phyloP scores from a whole-genome alignment of 2,113 vertebrate genomes.

The Corvus cornix region DNA sequence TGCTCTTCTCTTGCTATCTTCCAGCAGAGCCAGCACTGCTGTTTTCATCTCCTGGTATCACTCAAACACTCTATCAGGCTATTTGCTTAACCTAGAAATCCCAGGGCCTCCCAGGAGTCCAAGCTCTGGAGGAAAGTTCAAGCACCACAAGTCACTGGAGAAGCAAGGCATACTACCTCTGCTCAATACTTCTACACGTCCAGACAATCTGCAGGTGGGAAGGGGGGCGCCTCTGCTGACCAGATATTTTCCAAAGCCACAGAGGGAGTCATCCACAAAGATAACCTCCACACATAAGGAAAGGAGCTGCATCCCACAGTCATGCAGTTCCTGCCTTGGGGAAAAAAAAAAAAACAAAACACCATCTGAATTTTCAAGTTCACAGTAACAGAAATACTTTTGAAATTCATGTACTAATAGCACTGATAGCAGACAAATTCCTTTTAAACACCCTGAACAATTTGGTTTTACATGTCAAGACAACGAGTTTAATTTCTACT shows the following conservation, averaged over 20 bases:
- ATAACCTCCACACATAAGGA: accelerated
- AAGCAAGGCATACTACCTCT: not conserved
- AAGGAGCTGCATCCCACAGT: not conserved
- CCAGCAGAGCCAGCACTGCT: not conserved
- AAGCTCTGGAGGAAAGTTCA: not conserved
- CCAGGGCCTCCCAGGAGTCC: not conserved
- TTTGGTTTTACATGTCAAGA: not conserved
- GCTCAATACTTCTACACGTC: not conserved
- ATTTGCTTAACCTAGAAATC: not conserved
- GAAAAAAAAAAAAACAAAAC: not conserved
- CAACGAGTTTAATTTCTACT: not conserved
- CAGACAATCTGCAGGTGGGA: not conserved
- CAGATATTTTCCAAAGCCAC: not conserved
- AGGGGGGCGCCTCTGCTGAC: not conserved
- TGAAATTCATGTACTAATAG: not conserved
- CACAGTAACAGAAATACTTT: not conserved
- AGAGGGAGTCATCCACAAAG: accelerated
- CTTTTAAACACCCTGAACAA: not conserved
- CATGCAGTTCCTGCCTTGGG: not conserved
- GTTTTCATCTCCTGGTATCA: not conserved
- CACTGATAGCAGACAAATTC: not conserved
- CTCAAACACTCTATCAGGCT: not conserved
- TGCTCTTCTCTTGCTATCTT: not conserved
- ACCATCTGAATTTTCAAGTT: not conserved
- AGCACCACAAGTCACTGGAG: not conserved